phyloP scores from a whole-genome alignment of 2,797 vertebrate genomes.

The Schizopygopsis pylzovi region DNA sequence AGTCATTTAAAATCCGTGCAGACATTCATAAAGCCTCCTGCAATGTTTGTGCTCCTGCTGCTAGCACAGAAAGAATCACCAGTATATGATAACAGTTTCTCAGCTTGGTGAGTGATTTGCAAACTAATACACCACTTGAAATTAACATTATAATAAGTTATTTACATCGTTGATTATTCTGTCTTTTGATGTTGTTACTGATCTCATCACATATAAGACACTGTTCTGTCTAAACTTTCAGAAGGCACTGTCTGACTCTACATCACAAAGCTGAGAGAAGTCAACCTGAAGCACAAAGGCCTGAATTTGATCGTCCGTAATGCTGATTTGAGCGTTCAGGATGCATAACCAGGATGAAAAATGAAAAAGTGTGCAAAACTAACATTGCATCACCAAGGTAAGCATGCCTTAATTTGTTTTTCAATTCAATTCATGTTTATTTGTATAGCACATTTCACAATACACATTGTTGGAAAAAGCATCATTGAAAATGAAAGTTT shows the following conservation, averaged over 20 bases:
- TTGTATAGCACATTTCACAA: background rate
- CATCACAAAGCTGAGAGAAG: slow-evolving; percentile 57
- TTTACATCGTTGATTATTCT: background rate
- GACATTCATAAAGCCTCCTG: background rate
- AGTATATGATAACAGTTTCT: slow-evolving; percentile 55
- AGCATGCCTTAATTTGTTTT: background rate
- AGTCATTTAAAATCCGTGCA: background rate
- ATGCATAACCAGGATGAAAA: slow-evolving; percentile 52
- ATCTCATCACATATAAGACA: background rate
- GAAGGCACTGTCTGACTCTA: slow-evolving; percentile 64
- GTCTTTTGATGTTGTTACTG: background rate
- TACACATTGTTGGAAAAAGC: background rate
- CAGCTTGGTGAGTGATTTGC: slow-evolving; percentile 25
- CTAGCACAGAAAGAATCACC: slow-evolving; percentile 55
- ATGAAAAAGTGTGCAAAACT: slow-evolving; percentile 66
- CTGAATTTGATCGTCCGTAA: slow-evolving; percentile 77
- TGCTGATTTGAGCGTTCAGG: slow-evolving; percentile 61
- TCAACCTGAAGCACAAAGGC: slow-evolving; percentile 49
- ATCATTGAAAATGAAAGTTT: background rate
- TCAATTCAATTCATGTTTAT: background rate
- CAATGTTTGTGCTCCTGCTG: background rate
- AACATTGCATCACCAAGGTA: slow-evolving; percentile 73
- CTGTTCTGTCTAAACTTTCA: background rate
- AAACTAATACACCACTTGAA: background rate
- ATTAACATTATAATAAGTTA: background rate